Evolutionary conservation across 2,888 invertebrate species (phyloP).

Genomic region (Pyrgus malvae): DNA sequence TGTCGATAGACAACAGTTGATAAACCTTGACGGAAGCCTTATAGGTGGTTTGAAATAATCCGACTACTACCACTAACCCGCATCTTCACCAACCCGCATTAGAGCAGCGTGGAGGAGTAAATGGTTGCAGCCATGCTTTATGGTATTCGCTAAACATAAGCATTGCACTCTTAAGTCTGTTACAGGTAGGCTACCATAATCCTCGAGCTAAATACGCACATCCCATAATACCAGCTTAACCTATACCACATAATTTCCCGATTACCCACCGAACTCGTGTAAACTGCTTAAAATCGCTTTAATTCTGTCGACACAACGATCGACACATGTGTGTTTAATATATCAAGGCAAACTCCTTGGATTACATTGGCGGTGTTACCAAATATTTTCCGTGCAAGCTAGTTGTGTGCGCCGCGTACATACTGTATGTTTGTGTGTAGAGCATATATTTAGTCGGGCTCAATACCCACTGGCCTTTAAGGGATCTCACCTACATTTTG

Average conservation of each 20-base stretch:
- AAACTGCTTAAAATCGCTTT: slow-evolving; percentile 27
- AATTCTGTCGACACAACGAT: slow-evolving; percentile 40
- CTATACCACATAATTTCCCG: slow-evolving; percentile 26
- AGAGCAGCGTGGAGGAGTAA: no score
- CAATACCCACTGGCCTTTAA: slow-evolving; percentile 54
- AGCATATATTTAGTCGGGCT: slow-evolving; percentile 70
- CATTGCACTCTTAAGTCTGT: no score
- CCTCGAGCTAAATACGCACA: slow-evolving; percentile 1
- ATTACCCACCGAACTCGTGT: slow-evolving; percentile 14
- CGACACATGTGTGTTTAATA: slow-evolving; percentile 59
- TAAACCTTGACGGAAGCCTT: no score
- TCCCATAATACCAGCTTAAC: slow-evolving; percentile 17
- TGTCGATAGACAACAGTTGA: no score
- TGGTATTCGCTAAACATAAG: no score
- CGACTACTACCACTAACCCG: no score
- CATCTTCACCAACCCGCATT: no score
- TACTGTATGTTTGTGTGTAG: slow-evolving; percentile 57
- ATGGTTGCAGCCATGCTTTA: no score
- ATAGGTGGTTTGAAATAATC: no score
- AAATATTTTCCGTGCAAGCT: slow-evolving; percentile 77
- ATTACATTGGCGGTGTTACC: slow-evolving; percentile 72
- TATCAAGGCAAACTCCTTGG: slow-evolving; percentile 73
- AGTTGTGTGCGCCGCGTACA: slow-evolving; percentile 63
- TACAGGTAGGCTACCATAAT: no score
- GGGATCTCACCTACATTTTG: slow-evolving; percentile 26